A percentile compares a stretch with the other conserved stretches of the same genome.
Conservation (phyloP, 1,140 invertebrate species). For the Aphaenogaster ashmeadi region DNA sequence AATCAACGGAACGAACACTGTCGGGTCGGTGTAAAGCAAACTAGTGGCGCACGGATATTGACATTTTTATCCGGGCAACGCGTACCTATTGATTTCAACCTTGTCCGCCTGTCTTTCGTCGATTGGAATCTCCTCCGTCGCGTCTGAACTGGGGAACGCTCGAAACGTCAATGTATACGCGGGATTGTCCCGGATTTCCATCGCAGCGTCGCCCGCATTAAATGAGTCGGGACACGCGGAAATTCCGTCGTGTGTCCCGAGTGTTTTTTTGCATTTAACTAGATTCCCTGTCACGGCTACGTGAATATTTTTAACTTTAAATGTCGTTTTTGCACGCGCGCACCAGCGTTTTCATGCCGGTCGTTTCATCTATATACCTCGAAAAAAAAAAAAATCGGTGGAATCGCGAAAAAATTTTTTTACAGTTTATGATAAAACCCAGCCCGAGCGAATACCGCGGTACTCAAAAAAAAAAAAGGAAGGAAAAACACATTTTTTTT, state of each 20-base stretch:
- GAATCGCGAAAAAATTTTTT: conserved; percentile 53
- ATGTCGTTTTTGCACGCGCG: conserved; percentile 44
- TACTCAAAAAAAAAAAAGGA: not conserved
- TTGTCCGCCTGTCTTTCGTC: conserved; percentile 66
- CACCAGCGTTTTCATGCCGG: conserved; percentile 38
- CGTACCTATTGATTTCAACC: conserved; percentile 73
- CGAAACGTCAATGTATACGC: conserved; percentile 54
- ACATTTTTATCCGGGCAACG: conserved; percentile 75
- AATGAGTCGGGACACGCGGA: conserved; percentile 38
- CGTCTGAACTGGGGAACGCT: conserved; percentile 32
- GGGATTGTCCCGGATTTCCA: conserved; percentile 40
- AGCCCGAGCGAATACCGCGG: conserved; percentile 7
- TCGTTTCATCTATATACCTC: conserved; percentile 46
- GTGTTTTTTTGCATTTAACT: conserved; percentile 48
- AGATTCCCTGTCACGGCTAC: conserved; percentile 46
- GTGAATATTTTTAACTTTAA: conserved; percentile 56
- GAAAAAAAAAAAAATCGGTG: conserved; percentile 27
- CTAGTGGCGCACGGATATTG: conserved; percentile 74
- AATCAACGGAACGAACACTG: conserved; percentile 71
- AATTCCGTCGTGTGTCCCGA: conserved; percentile 32
- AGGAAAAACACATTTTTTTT: conserved; percentile 10
- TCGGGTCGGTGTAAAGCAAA: conserved; percentile 73
- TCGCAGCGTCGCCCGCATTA: conserved; percentile 11
- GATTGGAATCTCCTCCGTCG: conserved; percentile 40
- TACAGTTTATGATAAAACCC: conserved; percentile 53